These are phyloP conservation scores for Drosophila albomicans DNA, from an alignment of 1,140 invertebrate genomes.

Conservation along the genomic window DNA sequence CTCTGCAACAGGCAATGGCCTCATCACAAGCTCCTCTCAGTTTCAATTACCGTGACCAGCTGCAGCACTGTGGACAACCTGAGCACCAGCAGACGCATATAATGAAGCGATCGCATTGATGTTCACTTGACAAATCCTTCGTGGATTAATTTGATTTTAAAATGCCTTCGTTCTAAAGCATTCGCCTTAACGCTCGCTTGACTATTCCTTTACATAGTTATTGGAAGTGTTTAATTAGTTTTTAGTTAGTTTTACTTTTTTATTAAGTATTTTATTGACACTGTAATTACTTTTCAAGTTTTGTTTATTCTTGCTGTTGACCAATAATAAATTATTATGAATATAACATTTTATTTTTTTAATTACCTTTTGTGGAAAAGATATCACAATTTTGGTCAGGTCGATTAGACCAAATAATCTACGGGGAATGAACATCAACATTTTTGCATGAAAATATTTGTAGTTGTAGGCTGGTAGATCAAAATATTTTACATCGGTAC, in stretches of 20 bases:
- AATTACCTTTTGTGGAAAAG: no score
- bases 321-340: conserved; percentile 56
- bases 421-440: no score
- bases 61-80: conserved; percentile 1
- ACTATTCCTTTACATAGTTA: background rate
- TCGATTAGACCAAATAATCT: no score
- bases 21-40: conserved; percentile 20
- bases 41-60: background rate
- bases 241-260: background rate
- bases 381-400: no score
- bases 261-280: conserved; percentile 6
- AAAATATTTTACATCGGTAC: no score
- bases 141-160: no score
- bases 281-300: conserved; percentile 63
- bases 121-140: background rate
- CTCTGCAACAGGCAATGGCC: conserved; percentile 56
- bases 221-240: background rate
- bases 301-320: conserved; percentile 50
- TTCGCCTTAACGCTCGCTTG: background rate
- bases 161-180: background rate
- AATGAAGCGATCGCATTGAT: conserved; percentile 6
- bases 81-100: conserved; percentile 7
- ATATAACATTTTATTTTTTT: no score
- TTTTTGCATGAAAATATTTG: no score
- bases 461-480: no score